Evolutionary conservation across 2,888 invertebrate species (phyloP).

Genomic region (Rotaria macrura): DNA sequence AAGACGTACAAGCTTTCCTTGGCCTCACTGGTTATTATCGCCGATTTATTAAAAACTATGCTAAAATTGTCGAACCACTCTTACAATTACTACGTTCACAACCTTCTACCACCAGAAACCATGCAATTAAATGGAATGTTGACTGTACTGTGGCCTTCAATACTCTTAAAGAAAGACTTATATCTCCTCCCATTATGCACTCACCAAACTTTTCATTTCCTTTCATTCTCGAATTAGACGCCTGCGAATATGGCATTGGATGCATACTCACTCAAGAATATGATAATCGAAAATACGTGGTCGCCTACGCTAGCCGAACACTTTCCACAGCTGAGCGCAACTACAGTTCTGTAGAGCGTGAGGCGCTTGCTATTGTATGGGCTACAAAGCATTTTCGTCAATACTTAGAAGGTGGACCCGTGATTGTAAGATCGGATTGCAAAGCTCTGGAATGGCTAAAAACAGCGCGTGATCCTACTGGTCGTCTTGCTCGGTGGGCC

Average conservation of each 20-base stretch:
- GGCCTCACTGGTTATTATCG: neutral
- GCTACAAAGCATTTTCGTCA: neutral
- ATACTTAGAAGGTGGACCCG: neutral
- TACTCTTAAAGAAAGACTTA: neutral
- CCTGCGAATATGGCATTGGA: neutral
- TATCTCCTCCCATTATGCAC: neutral
- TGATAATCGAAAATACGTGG: neutral
- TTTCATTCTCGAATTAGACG: neutral
- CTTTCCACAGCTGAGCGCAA: neutral
- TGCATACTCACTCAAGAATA: neutral
- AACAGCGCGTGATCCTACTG: neutral
- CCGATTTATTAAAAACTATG: neutral
- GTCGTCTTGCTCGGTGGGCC: neutral
- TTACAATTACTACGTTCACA: too few relatives aligned
- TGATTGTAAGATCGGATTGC: neutral
- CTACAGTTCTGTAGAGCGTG: neutral
- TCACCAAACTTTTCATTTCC: neutral
- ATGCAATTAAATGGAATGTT: too few relatives aligned
- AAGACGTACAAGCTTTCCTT: neutral
- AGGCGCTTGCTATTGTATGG: neutral
- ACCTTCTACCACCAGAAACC: too few relatives aligned
- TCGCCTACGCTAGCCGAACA: neutral
- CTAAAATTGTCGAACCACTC: slow-evolving; percentile 12
- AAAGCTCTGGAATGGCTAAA: neutral
- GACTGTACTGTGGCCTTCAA: too few relatives aligned